These are phyloP conservation scores for Cyanocitta stelleri DNA, from an alignment of 2,113 vertebrate species.

Conservation along the genomic window DNA sequence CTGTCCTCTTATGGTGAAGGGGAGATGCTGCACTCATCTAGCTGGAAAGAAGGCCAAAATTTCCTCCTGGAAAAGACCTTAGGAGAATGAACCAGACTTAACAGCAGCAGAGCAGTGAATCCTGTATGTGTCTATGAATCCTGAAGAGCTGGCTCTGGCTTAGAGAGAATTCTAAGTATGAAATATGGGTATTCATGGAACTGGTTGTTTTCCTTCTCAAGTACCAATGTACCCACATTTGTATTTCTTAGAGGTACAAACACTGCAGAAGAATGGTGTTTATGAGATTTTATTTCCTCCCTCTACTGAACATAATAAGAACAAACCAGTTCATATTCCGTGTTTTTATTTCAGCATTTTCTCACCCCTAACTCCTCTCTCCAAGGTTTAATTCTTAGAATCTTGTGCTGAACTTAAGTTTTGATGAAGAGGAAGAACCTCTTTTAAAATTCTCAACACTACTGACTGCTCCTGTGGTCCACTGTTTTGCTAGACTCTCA, in stretches of 20 bases:
- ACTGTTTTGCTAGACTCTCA: not conserved
- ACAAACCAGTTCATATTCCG: not conserved
- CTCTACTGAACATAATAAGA: not conserved
- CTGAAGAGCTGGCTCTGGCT: not conserved
- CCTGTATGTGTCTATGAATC: not conserved
- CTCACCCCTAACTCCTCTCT: not conserved
- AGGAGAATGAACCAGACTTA: not conserved
- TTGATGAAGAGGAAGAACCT: not conserved
- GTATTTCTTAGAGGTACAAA: not conserved
- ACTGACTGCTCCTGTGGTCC: not conserved
- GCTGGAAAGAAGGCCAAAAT: not conserved
- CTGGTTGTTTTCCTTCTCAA: not conserved
- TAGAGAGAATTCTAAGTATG: not conserved
- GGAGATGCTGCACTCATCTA: not conserved
- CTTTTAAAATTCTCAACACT: not conserved
- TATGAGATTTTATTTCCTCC: not conserved
- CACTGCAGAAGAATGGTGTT: not conserved
- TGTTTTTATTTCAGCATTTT: not conserved
- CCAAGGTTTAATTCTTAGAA: not conserved
- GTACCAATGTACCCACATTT: not conserved
- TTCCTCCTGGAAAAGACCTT: not conserved
- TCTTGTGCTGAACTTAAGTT: not conserved
- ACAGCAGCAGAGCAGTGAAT: not conserved
- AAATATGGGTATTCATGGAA: not conserved
- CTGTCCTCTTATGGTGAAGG: not conserved